These are phyloP conservation scores for Cylas formicarius DNA, from an alignment of 1,140 invertebrate genomes.

Conservation along the genomic window DNA sequence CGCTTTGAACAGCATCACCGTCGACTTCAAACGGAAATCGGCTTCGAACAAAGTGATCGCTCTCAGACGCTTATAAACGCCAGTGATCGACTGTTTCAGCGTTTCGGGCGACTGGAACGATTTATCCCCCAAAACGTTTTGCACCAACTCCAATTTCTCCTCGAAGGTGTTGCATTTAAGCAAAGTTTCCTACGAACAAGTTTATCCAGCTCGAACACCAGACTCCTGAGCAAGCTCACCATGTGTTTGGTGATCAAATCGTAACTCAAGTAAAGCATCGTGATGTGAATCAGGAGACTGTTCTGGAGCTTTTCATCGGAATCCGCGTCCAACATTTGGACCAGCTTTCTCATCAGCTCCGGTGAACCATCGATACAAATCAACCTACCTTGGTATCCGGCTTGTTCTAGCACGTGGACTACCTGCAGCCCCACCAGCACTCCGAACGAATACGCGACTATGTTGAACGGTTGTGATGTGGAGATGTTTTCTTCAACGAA, in stretches of 20 bases:
- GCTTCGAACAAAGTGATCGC: constrained; percentile 48
- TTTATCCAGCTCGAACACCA: neutral
- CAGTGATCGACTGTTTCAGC: constrained; percentile 41
- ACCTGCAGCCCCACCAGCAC: constrained; percentile 49
- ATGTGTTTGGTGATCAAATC: constrained; percentile 48
- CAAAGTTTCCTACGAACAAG: constrained; percentile 10
- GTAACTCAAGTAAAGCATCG: constrained; percentile 45
- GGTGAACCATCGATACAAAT: constrained; percentile 53
- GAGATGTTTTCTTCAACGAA: constrained; percentile 1
- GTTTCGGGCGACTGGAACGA: constrained; percentile 46
- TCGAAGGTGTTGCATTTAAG: constrained; percentile 15
- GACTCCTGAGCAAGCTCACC: constrained; percentile 29
- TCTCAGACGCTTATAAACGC: constrained; percentile 51
- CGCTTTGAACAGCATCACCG: constrained; percentile 57
- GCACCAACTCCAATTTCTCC: constrained; percentile 15
- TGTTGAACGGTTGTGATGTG: constrained; percentile 4
- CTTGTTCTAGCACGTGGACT: constrained; percentile 47
- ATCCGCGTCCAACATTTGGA: constrained; percentile 36
- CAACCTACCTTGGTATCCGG: constrained; percentile 48
- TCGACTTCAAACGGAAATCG: constrained; percentile 47
- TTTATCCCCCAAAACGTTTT: constrained; percentile 38
- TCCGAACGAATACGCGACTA: constrained; percentile 60
- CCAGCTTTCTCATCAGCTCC: constrained; percentile 47
- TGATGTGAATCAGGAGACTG: constrained; percentile 45
- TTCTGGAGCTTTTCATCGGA: constrained; percentile 47